Conservation (phyloP, 53 echinoderm and acorn worm species). For the Stichopus horrens region DNA sequence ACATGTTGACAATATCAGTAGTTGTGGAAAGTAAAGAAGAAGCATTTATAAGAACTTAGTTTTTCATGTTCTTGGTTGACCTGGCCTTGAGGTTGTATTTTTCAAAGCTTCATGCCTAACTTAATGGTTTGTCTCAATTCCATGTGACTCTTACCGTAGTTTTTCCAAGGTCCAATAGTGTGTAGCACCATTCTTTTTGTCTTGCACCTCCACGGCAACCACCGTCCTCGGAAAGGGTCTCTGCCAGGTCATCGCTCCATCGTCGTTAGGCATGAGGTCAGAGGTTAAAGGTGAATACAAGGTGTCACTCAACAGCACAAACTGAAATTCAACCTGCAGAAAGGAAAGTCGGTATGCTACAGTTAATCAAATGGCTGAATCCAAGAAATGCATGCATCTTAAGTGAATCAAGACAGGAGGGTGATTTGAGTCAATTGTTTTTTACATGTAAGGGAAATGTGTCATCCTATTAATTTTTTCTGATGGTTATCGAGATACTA, state of each 20-base stretch:
- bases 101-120: too few relatives aligned
- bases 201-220: constrained; percentile 87
- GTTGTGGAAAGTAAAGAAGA: too few relatives aligned
- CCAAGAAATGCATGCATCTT: background rate
- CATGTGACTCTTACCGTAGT: constrained; percentile 65
- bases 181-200: constrained; percentile 96
- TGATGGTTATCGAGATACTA: too few relatives aligned
- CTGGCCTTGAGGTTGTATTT: too few relatives aligned
- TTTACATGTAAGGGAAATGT: too few relatives aligned
- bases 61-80: too few relatives aligned
- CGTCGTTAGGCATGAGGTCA: constrained; percentile 83
- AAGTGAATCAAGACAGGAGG: background rate
- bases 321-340: constrained; percentile 93
- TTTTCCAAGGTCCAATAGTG: constrained; percentile 97
- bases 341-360: background rate
- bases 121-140: too few relatives aligned
- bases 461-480: too few relatives aligned
- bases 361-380: background rate
- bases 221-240: constrained; percentile 90
- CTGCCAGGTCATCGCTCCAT: constrained; percentile 69
- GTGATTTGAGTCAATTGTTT: too few relatives aligned
- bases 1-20: too few relatives aligned
- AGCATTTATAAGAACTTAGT: too few relatives aligned
- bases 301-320: constrained; percentile 92
- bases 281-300: constrained; percentile 94